Evolutionary conservation across 2,797 vertebrate genomes (phyloP), one percentile per base, ranked within the genome.

Genomic region (Sphenopsis melanotis): DNA sequence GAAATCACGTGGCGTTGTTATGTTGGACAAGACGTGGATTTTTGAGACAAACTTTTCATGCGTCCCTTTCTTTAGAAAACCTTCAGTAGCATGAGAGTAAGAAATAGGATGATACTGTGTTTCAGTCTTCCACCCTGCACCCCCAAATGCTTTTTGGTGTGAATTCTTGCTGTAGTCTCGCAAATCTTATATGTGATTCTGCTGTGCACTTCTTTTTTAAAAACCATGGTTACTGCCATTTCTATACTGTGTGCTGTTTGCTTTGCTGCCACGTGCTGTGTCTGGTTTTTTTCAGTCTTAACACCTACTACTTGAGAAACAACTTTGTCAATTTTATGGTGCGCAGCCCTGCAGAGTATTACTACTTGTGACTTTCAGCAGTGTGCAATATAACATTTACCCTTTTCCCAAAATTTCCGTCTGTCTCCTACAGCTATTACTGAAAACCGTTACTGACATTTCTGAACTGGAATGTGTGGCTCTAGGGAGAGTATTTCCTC

Each of bases 271-370:
- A 44, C 8, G 55, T 75, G 60, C 44, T 18, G 6, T 39, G 72
- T 81, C 93, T 94, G 82, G 10, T 44, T 91, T 88, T 94, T 85
- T 79, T 93, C 87, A 83, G 46, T 49, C 79, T 94, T 78, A 83
- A 75, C 89, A 86, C 79, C 76, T 93, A 75, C 82, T 81, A 47
- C 61, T 89, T 53, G 53, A 94, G 80, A 93, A 94, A 49, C 4
- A 11, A 29, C 72, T 89, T 93, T 64, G 84, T 92, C 91, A 68
- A 53, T 91, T 91, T 85, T 78, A 55, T 72, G 75, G 65, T 59
- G 26, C 57, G 55, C 57, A 90, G 69, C 79, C 46, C 27, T 4
- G 72, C 36, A 41, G 65, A 90, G 57, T 68, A 91, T 94, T 96
- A 86, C 87, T 89, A 34, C 79, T 90, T 75, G 56, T 81, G 85